Percentiles rank a stretch among this genome's conserved stretches.
Evolutionary conservation across 2,888 invertebrate genomes (phyloP).

Genomic region (Peribatodes rhomboidaria): DNA sequence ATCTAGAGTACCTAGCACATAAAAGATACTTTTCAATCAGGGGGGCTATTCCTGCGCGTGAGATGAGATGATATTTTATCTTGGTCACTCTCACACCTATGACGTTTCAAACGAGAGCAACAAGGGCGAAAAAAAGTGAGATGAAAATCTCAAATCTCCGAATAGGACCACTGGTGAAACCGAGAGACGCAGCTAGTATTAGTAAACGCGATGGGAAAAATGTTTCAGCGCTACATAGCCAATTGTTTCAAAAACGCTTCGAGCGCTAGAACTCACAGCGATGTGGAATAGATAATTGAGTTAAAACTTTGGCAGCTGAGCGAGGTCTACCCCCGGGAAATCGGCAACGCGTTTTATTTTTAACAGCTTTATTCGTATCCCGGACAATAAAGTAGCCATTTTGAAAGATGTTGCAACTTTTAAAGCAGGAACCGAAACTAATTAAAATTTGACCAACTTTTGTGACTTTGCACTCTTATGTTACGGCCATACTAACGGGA

Average conservation of each 20-base stretch:
- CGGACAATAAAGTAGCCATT: conserved; percentile 15
- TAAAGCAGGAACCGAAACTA: not conserved
- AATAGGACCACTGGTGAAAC: too few relatives aligned
- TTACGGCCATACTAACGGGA: too few relatives aligned
- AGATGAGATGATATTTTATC: too few relatives aligned
- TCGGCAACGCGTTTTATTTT: conserved; percentile 18
- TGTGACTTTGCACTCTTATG: not conserved
- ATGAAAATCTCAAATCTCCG: too few relatives aligned
- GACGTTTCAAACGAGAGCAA: too few relatives aligned
- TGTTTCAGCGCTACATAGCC: not conserved
- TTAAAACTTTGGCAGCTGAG: conserved; percentile 18
- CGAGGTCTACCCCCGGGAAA: conserved; percentile 15
- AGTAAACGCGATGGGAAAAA: too few relatives aligned
- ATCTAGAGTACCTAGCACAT: too few relatives aligned
- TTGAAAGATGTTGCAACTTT: conserved; percentile 11
- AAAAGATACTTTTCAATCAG: too few relatives aligned
- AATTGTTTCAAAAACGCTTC: conserved; percentile 5
- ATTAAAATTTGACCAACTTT: not conserved
- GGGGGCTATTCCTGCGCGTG: too few relatives aligned
- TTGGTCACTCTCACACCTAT: too few relatives aligned
- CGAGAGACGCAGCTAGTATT: too few relatives aligned
- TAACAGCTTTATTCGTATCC: conserved; percentile 15
- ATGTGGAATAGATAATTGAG: conserved; percentile 18
- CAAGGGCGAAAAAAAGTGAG: too few relatives aligned
- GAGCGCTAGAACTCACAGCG: not conserved